phyloP scores from a whole-genome alignment of 1,140 invertebrate species.

The Anthonomus grandis region DNA sequence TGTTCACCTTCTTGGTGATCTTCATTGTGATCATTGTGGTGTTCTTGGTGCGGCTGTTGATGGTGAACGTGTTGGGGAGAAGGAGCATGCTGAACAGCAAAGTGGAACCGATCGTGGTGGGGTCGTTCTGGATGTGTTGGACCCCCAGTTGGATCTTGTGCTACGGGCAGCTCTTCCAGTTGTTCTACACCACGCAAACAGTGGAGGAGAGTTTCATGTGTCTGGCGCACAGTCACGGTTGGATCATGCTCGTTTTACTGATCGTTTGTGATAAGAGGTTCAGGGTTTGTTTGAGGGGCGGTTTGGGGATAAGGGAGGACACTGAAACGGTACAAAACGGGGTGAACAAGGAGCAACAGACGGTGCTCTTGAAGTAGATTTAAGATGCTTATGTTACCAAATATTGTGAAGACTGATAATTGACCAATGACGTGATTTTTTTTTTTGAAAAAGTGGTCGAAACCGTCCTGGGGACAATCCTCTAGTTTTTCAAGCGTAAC shows the following conservation, averaged over 20 bases:
- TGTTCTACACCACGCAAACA: too few relatives aligned
- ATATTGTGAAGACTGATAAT: too few relatives aligned
- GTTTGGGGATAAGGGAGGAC: conserved; percentile 6
- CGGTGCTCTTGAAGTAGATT: conserved; percentile 9
- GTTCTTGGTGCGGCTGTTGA: conserved; percentile 5
- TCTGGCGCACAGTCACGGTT: conserved; percentile 20
- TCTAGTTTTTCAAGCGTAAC: too few relatives aligned
- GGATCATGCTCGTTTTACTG: conserved; percentile 26
- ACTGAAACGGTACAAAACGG: background rate
- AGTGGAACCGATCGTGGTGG: conserved; percentile 20
- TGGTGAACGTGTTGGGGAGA: conserved; percentile 17
- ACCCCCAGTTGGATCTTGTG: conserved; percentile 21
- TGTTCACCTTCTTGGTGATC: conserved; percentile 9
- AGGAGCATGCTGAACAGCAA: conserved; percentile 19
- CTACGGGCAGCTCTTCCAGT: conserved; percentile 6
- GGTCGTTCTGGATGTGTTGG: conserved; percentile 31
- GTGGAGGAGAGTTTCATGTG: too few relatives aligned
- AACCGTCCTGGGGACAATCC: too few relatives aligned
- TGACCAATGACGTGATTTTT: too few relatives aligned
- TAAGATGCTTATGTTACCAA: too few relatives aligned
- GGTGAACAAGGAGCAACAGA: conserved; percentile 11
- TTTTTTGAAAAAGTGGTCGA: too few relatives aligned
- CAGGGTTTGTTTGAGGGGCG: conserved; percentile 20
- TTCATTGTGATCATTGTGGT: conserved; percentile 12
- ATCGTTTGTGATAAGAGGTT: conserved; percentile 28